Evolutionary conservation across 2,888 invertebrate genomes (phyloP), one percentile per base, ranked within the genome.

Genomic region (Tenthredo amoena): DNA sequence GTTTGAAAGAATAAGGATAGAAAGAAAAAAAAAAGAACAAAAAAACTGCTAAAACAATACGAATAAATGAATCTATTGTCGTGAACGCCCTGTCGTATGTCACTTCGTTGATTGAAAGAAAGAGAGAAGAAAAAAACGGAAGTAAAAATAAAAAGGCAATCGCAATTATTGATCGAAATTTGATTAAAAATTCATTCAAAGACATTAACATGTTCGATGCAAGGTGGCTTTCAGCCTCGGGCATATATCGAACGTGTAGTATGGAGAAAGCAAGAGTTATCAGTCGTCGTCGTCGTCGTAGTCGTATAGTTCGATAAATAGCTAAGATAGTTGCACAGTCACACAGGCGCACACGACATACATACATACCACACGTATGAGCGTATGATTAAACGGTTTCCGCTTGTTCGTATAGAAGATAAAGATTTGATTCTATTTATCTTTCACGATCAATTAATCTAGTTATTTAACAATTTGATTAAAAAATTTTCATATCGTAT

Each of bases 221-320:
- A 31, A 68, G 31, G 34, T 68, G 68, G 68, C 18, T 34, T 31
- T 34, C 1, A 34, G 68, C 68, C 68, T 68, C 15, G 1, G 68
- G 68, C 68, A 34, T 31, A 71, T 65, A 68, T 68, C 68, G 68
- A 68, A 12, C 68, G 31, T 12, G 68, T 31, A 31, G 72, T 26
- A 40, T 43, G 72, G 72, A 74, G 72, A 74, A 74, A 74, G 72
- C 72, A 74, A 74, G 72, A 74, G 72, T 74, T 43, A 74, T 74
- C 72, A 74, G 72, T 74, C 43, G 18, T 37, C 71, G 72, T 68
- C 55, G n/a, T 55, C 55, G 55, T 55, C 18, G 18, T 47, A 47
- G 12, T 47, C 47, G 50, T 55, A n/a, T 55, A 55, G n/a, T 74
- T 74, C 43, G 72, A 74, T 74, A 74, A 74, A 74, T 43, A 43